Percentiles rank a stretch among this genome's conserved stretches.
Evolutionary conservation across 2,113 vertebrate genomes (phyloP).

Genomic region (Tragelaphus buxtoni): DNA sequence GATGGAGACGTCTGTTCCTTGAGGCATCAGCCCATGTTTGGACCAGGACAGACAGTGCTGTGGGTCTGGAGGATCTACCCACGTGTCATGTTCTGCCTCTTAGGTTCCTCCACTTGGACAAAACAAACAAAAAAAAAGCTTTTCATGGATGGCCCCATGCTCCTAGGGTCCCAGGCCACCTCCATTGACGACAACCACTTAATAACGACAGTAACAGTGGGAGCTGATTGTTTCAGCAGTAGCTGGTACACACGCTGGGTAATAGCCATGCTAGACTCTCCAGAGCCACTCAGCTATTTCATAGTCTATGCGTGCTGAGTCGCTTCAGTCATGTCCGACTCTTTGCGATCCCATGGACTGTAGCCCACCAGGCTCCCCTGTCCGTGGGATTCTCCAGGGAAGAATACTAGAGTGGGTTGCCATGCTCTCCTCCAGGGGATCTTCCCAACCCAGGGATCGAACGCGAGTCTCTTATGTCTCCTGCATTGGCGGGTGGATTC

Average conservation of each 20-base stretch:
- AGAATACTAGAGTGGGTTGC: background rate
- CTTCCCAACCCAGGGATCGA: background rate
- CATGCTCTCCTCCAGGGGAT: background rate
- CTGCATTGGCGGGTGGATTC: background rate
- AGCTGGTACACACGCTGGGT: fast-evolving
- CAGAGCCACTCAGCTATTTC: background rate
- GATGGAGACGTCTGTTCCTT: background rate
- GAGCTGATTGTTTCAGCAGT: background rate
- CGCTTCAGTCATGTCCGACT: background rate
- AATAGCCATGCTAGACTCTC: background rate
- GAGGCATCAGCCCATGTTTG: background rate
- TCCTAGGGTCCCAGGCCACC: background rate
- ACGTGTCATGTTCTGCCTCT: too few species aligned
- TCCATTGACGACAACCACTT: background rate
- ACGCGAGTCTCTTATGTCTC: background rate
- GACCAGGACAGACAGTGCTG: background rate
- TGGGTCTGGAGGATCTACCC: background rate
- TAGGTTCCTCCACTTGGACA: background rate
- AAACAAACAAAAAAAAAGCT: background rate
- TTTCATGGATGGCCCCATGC: background rate
- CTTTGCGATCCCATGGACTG: background rate
- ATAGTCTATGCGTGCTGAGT: background rate
- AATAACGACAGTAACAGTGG: background rate
- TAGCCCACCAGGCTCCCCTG: background rate
- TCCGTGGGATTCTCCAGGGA: background rate